Percentiles rank a stretch among this genome's conserved stretches.
Conservation (phyloP, 2,113 vertebrate species). For the Himantopus leucocephalus region DNA sequence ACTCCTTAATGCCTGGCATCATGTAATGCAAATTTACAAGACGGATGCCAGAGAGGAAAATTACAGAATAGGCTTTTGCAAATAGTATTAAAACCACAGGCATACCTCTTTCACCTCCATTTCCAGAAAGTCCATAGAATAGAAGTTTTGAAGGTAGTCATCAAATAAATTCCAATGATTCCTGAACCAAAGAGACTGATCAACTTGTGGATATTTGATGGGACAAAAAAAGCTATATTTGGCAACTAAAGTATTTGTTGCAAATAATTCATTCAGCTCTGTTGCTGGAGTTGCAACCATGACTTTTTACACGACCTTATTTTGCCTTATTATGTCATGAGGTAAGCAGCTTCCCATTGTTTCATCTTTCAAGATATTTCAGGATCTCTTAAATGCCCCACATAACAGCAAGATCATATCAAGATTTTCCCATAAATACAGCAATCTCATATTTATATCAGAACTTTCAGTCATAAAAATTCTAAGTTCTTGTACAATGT, state of each 20-base stretch:
- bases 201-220: neutral
- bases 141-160: neutral
- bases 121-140: conserved; percentile 37
- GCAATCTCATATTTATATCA: neutral
- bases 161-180: conserved; percentile 16
- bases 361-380: conserved; percentile 1
- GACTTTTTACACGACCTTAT: conserved; percentile 4
- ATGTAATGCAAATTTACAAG: conserved; percentile 31
- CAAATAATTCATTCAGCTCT: conserved; percentile 8
- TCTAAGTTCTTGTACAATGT: neutral
- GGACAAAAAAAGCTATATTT: neutral
- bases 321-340: conserved; percentile 12
- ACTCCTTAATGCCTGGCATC: neutral
- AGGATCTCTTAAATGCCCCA: neutral
- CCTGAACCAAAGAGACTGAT: conserved; percentile 31
- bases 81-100: conserved; percentile 37
- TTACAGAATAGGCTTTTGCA: conserved; percentile 56
- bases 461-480: neutral
- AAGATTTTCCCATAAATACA: neutral
- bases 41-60: conserved; percentile 51
- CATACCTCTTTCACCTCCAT: conserved; percentile 13
- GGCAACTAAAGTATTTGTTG: conserved; percentile 14
- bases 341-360: conserved; percentile 12
- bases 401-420: neutral
- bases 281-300: neutral